Conservation (phyloP, 2,113 vertebrate species). For the Colius striatus region DNA sequence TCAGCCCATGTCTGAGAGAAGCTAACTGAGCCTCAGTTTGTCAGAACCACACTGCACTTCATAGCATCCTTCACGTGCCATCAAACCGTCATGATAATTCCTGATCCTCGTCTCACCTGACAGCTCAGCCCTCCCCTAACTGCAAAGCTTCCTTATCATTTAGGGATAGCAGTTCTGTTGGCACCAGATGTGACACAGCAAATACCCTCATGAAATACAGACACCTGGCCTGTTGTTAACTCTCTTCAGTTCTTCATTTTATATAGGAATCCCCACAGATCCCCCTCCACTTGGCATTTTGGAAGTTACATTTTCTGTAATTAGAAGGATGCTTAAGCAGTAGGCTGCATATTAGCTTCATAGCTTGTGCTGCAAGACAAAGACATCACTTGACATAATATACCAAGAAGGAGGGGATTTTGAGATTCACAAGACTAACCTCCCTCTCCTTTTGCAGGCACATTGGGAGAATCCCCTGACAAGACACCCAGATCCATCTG, state of each 20-base stretch:
- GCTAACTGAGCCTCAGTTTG: conserved; percentile 1
- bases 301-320: neutral
- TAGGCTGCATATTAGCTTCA: neutral
- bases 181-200: conserved; percentile 57
- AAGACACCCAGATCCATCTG: neutral
- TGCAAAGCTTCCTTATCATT: conserved; percentile 2
- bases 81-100: neutral
- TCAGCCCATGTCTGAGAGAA: neutral
- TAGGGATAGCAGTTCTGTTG: conserved; percentile 28
- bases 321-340: neutral
- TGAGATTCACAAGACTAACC: neutral
- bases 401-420: neutral
- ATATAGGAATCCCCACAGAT: conserved; percentile 4
- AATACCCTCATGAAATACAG: conserved; percentile 47
- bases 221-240: neutral
- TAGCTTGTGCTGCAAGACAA: neutral
- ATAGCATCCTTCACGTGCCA: conserved; percentile 45
- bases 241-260: conserved; percentile 4
- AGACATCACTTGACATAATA: neutral
- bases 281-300: neutral
- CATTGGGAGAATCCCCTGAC: neutral
- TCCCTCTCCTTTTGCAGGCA: neutral
- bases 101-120: conserved; percentile 42
- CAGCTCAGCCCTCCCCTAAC: conserved; percentile 44
- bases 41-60: neutral